Base-by-base conservation (phyloP, 2,888 invertebrate genomes). In the Carpatolechia fugitivella region DNA sequence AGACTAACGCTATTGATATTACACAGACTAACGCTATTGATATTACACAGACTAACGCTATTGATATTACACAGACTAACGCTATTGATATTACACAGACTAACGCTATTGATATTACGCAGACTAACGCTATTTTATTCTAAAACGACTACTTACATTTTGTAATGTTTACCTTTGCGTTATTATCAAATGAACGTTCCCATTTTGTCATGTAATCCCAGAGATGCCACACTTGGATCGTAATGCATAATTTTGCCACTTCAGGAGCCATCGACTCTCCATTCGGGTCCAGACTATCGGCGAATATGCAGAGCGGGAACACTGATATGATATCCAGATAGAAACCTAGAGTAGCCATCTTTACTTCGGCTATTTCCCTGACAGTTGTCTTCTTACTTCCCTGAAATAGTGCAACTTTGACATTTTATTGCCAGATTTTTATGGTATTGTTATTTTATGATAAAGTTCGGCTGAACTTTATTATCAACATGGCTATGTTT, bases 301-400 rank as follows among this genome's bases (percentile, higher is more conserved):
- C 75, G 62, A 88, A 85, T 55, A 89, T 82, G 49, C 74, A 73
- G 7, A 85, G 68, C 0, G 91, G 91, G 38, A 89, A 90, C 31
- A 90, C 77, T 0, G 91, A 85, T 47, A 91, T 51, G 8, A 90
- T 67, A 52, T 90, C 90, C 14, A 90, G 41, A 60, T 91, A 91
- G 63, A 91, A 90, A 0, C 89, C 86, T 7, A 79, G 29, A 0
- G 77, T 70, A 0, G 82, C 71, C 87, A 90, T 88, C 68, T 89
- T 89, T 2, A 80, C 82, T 64, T 85, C 82, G 0, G 85, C 78
- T 66, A 91, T 90, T 60, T 88, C 85, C 58, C 69, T 80, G 1
- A 90, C 76, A 1, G 85, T 87, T 59, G 75, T 76, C 68, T 83
- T 85, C 60, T 70, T 70, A 6, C 64, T 54, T 49, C 82, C 82